Evolutionary conservation across 2,797 vertebrate genomes (phyloP), one percentile per base, ranked within the genome.

Genomic region (Ispidina lecontei): DNA sequence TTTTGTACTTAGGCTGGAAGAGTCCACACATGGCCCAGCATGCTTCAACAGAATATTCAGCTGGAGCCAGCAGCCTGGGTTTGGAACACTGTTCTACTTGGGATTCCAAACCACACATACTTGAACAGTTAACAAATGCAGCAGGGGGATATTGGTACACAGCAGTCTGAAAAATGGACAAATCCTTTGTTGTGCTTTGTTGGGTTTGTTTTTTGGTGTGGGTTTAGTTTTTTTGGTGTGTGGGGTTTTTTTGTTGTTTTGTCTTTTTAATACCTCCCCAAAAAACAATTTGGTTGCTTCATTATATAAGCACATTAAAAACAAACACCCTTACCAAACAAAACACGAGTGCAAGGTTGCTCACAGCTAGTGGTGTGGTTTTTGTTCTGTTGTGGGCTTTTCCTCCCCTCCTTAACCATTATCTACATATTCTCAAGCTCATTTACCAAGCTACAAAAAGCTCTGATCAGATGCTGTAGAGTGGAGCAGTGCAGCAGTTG

Each of bases 81-180:
- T 91, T 96, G 97, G 98, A 97, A 96, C 91, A 51, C 35, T 56
- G 39, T 6, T 69, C 84, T 19, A 14, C 87, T 92, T 76, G 16
- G 4, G 4, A 69, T 96, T 97, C 97, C 97, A 98, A 98, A 97
- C 96, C 97, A 95, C 97, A 95, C 97, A 97, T 97, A 97, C 87
- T 95, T 98, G 96, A 89, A 82, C 85, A 72, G 97, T 97, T 93
- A 97, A 95, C 95, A 94, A 95, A 97, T 70, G 78, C 77, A 14
- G 91, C 51, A 7, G 90, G 94, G 91, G 96, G 93, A 95, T n/a
- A 93, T 7, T 35, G 86, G 94, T 85, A 94, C 94, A 91, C 65
- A 31, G 72, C 89, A 91, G 87, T 72, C 94, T 68, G 14, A 85
- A 41, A n/a, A 77, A 93, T 7, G 94, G 90, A 96, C 94, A 96